Conservation (phyloP, 2,797 vertebrate genomes). For the Syngnathus rostellatus region DNA sequence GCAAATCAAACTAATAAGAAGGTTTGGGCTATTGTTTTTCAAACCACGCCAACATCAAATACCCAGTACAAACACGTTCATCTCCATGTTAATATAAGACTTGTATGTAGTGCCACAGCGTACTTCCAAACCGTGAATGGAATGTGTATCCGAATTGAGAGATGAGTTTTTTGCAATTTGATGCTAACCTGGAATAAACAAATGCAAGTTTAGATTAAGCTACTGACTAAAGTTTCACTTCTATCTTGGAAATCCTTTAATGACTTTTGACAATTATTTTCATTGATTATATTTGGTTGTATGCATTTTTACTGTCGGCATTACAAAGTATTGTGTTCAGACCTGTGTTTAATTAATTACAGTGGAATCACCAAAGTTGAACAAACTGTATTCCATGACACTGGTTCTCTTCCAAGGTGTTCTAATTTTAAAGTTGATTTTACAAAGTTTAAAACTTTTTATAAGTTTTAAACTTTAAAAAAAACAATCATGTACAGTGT, state of each 20-base stretch:
- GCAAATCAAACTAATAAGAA: constrained; percentile 46
- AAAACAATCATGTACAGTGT: too few relatives aligned
- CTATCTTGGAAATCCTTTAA: not conserved
- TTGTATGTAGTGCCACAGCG: not conserved
- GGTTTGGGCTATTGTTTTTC: constrained; percentile 47
- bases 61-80: constrained; percentile 20
- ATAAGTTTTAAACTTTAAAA: too few relatives aligned
- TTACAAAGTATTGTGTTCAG: not conserved
- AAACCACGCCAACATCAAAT: constrained; percentile 24
- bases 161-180: constrained; percentile 55
- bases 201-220: constrained; percentile 49
- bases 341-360: not conserved
- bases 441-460: too few relatives aligned
- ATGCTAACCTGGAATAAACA: constrained; percentile 58
- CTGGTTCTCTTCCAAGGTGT: too few relatives aligned
- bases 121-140: constrained; percentile 37
- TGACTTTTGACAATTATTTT: not conserved
- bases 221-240: not conserved
- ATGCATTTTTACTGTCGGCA: too few relatives aligned
- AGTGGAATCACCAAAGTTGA: not conserved
- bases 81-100: constrained; percentile 13
- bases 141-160: constrained; percentile 25
- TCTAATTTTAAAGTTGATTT: too few relatives aligned
- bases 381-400: not conserved
- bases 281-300: too few relatives aligned